Evolutionary conservation across 2,797 vertebrate genomes (phyloP), one percentile per base, ranked within the genome.

Genomic region (Poecilia picta): DNA sequence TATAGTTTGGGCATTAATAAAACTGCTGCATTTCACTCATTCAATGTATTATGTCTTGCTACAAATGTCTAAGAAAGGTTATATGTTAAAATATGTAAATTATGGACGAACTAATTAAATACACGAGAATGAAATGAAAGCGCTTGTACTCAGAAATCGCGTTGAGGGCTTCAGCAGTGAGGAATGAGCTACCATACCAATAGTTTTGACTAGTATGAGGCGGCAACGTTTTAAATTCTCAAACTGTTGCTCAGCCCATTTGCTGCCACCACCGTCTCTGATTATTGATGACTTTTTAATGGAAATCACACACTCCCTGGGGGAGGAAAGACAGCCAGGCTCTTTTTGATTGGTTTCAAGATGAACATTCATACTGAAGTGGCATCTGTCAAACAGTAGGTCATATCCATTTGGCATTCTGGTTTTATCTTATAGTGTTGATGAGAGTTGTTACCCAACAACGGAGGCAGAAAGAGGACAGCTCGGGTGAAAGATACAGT

Each of bases 281-380:
- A 94, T 94, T 94, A 94, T 94, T 91, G 85, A 92, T 82, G 76
- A 85, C 81, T 85, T 88, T 91, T 87, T 82, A 84, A 92, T 86
- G 86, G 81, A 90, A 94, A 92, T 89, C 8, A 89, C 82, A 82
- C 82, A 89, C 91, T 93, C 84, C 74, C 66, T 82, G 53, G 71
- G 84, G 73, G 64, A 90, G 78, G 87, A 86, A 88, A 89, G 80
- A 75, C 68, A 86, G 78, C 59, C 64, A 75, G 84, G 68, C 77
- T 87, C 70, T 53, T 79, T 84, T 87, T 93, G 92, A 94, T 94
- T 92, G 86, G 91, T 85, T 92, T 93, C 82, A 89, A 86, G 84
- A 86, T 75, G 85, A 91, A 85, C 83, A 86, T 83, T 80, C 72
- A 76, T 76, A 86, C 73, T 86, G 79, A 87, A 87, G 82, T 90